Evolutionary conservation across 1,140 invertebrate genomes (phyloP), one percentile per base, ranked within the genome.

Genomic region (Ceratina calcarata): DNA sequence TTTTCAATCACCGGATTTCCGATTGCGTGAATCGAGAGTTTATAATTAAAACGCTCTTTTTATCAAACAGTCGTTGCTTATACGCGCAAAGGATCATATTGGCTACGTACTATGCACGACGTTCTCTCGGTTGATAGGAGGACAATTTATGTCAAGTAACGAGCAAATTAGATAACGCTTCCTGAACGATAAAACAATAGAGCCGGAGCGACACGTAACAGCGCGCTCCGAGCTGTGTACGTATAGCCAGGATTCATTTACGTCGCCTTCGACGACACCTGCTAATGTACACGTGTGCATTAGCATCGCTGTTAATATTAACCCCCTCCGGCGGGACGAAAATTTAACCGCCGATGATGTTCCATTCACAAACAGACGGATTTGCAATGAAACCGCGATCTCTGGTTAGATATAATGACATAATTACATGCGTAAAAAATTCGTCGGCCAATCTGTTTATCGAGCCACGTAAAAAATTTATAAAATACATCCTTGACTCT

Each of bases 151-250:
- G 60, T 16, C 13, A 71, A 71, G 24, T 24, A 64, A 72, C 60
- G 27, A 55, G 76, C 58, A 32, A 57, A 78, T 72, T 78, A 78
- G 60, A 78, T 57, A 58, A 78, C 64, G 49, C 51, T 72, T 53
- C 20, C n/a, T 24, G 45, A 72, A 72, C 60, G 45, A 51, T 27
- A 24, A 64, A 78, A 78, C 72, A 78, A 72, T 32, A 72, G 32
- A 18, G 1, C 20, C 37, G 74, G 16, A n/a, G 27, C 27, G 37
- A 45, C 58, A 62, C 20, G 49, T 64, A 72, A 53, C 15, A n/a
- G n/a, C 20, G 10, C 15, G 67, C 27, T 32, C 27, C 27, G 4
- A 1, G 27, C 6, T 45, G 37, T 45, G 37, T 45, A 45, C 37
- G 15, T 16, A 24, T 10, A 20, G 45, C 27, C 22, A 32, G 68